Base-by-base conservation (phyloP, 2,797 vertebrate genomes). In the Austrolebias charrua region DNA sequence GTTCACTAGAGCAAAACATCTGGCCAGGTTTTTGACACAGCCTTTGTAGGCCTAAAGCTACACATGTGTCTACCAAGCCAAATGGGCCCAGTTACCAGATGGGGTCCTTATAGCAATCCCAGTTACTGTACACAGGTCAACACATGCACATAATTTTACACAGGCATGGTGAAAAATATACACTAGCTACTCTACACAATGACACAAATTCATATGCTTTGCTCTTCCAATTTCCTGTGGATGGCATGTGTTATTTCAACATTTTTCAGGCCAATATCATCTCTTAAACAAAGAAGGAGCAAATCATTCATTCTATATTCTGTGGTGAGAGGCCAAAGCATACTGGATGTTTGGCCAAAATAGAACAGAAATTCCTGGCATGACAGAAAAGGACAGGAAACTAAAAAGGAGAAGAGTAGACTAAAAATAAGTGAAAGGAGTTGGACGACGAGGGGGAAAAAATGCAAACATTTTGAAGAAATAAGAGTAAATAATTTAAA, bases 191-290 rank as follows among this genome's bases (percentile, higher is more conserved):
- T 52, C 52, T 38, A 51, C 58, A 66, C 71, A 35, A 63, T 19
- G 12, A 66, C 18, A 66, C 70, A 76, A 44, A 64, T 61, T 49
- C 49, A 40, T 55, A 44, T 61, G 4, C 18, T 19, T 20, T 29
- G 50, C 51, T 73, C 74, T 82, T 76, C 65, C 71, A 80, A 71
- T 71, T 74, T 76, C 69, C 74, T 40, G 70, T 49, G 71, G 74
- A 83, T 59, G 74, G 74, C 66, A 75, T 46, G 35, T 46, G 55
- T 71, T 83, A 69, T 73, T 87, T 80, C 74, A 84, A 84, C 78
- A 86, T 63, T 50, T 65, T 62, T 64, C 70, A 49, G 83, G 84
- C 84, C 86, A 90, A 85, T 76, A 86, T 87, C 82, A 84, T 81
- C 83, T 72, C 78, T 79, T 75, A 67, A 76, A 80, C 69, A 65